Evolutionary conservation across 2,888 invertebrate genomes (phyloP), one percentile per base, ranked within the genome.

Genomic region (Ypsolopha sequella): DNA sequence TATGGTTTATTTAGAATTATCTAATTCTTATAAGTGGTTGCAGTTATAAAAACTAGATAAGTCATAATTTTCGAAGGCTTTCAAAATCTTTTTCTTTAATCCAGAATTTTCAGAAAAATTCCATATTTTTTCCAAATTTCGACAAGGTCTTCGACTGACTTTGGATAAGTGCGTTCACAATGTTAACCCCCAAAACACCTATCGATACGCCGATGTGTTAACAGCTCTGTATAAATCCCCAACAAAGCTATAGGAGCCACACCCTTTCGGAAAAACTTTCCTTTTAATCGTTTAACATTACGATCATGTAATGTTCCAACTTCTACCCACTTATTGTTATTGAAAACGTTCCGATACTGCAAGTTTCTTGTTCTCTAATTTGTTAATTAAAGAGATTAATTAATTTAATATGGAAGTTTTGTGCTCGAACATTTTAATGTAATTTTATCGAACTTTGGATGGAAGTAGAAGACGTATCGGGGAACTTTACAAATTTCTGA

Each of bases 261-360:
- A 70, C 77, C 76, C 78, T 72, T 79, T 75, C 66, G 70, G 71
- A 82, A 81, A 82, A 82, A 82, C 71, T 82, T 82, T 80, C 60
- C 66, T 66, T 74, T 76, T 81, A 81, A 82, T 80, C 76, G 80
- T 66, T 70, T 70, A 65, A 79, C 75, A 79, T 80, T 78, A 81
- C 73, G 73, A 79, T 76, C 66, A 63, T 66, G 70, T 75, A 79
- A 80, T 71, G 76, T 64, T 68, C 72, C 54, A 81, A 82, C 71
- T 82, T 81, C 62, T 53, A 48, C 50, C 54, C 60, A 60, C 58
- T 69, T 59, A 67, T 61, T 68, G 65, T 66, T 69, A 77, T 76
- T 68, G 74, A 67, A 71, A 66, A 64, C 66, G 64, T 65, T 64
- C 63, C 66, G 68, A 70, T 70, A 68, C 50, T 34, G 48, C 36